A percentile compares a stretch with the other conserved stretches of the same genome.
These are phyloP conservation scores for Synergus laeviventris DNA, from an alignment of 2,888 invertebrate genomes.

Conservation along the genomic window DNA sequence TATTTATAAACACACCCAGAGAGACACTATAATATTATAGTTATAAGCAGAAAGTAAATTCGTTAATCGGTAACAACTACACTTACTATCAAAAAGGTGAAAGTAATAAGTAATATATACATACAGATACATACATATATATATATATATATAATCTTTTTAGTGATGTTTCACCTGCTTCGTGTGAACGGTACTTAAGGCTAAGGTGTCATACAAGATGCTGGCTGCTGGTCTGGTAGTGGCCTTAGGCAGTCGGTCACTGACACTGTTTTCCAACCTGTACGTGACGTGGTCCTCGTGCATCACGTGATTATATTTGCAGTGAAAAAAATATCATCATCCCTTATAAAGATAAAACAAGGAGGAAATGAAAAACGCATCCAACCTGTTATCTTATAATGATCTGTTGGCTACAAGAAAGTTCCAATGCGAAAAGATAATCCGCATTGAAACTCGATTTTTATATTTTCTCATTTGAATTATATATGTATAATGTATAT, in stretches of 20 bases:
- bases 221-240: conserved; percentile 72
- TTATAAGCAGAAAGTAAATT: background rate
- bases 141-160: background rate
- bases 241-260: conserved; percentile 76
- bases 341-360: conserved; percentile 34
- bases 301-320: conserved; percentile 55
- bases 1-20: background rate
- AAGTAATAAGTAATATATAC: background rate
- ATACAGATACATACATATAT: background rate
- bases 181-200: conserved; percentile 65
- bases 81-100: background rate
- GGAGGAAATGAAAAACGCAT: conserved; percentile 46
- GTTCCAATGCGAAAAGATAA: background rate
- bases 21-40: too few species aligned
- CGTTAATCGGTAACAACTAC: background rate
- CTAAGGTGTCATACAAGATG: conserved; percentile 60
- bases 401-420: background rate
- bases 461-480: background rate
- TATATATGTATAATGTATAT: too few species aligned
- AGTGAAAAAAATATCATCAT: conserved; percentile 10
- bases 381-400: conserved; percentile 37
- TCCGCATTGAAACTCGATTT: background rate
- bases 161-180: conserved; percentile 49
- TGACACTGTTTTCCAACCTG: conserved; percentile 73
- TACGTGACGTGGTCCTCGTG: conserved; percentile 53